These are phyloP conservation scores for Aporrectodea caliginosa DNA, from an alignment of 1,140 invertebrate species.

Conservation along the genomic window DNA sequence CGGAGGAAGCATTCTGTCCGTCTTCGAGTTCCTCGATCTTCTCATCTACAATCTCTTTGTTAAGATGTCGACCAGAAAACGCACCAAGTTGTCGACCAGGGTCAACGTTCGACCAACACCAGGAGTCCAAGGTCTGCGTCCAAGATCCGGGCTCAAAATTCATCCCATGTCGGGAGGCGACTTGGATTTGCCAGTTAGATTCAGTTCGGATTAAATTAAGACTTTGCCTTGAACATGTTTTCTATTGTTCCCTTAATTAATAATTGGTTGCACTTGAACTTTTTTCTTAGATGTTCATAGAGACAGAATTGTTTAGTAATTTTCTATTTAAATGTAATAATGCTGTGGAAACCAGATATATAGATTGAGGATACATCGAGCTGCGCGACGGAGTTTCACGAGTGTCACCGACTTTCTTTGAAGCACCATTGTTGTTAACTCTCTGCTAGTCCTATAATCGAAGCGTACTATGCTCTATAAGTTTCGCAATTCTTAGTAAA, in stretches of 20 bases:
- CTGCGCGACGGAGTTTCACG: too few species aligned
- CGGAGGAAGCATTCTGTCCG: not conserved
- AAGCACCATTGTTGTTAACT: too few species aligned
- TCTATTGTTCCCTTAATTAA: not conserved
- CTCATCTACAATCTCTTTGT: not conserved
- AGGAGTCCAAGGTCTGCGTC: not conserved
- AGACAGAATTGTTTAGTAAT: too few species aligned
- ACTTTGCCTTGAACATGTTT: not conserved
- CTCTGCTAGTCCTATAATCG: too few species aligned
- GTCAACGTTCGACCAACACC: not conserved
- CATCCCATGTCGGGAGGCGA: not conserved
- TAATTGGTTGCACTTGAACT: too few species aligned
- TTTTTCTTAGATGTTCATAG: too few species aligned
- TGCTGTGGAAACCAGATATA: too few species aligned
- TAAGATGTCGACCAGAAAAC: not conserved
- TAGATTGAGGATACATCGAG: too few species aligned
- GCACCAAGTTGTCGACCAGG: not conserved
- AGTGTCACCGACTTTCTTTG: too few species aligned
- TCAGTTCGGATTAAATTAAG: not conserved
- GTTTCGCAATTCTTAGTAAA: too few species aligned
- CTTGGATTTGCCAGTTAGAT: not conserved
- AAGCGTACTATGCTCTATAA: too few species aligned
- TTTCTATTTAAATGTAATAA: too few species aligned
- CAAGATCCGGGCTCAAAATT: not conserved
- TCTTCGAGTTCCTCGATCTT: not conserved